A percentile compares a stretch with the other conserved stretches of the same genome.
Evolutionary conservation across 2,888 invertebrate species (phyloP).

Genomic region (Scaeva pyrastri): DNA sequence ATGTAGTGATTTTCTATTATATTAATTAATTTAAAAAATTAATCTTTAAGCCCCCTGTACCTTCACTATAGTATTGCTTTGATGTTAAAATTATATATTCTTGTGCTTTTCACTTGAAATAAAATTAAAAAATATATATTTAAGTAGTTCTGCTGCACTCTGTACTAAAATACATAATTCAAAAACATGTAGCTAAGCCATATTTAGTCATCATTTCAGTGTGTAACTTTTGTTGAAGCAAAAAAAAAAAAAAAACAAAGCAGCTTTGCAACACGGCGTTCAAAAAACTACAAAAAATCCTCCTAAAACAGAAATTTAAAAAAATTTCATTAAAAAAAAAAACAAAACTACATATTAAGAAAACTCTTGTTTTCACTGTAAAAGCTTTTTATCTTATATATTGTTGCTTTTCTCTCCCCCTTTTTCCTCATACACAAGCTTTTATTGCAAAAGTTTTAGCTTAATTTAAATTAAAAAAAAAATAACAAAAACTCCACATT

Average conservation of each 20-base stretch:
- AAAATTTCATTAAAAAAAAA: slow-evolving; percentile 3
- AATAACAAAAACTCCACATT: slow-evolving; percentile 2
- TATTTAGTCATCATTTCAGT: slow-evolving; percentile 35
- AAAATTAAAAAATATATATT: not conserved
- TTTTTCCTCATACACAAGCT: slow-evolving; percentile 40
- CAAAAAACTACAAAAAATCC: slow-evolving; percentile 3
- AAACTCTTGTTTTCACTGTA: not conserved
- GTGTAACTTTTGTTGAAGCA: not conserved
- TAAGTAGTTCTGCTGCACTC: slow-evolving; percentile 56
- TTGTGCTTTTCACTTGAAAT: slow-evolving; percentile 13
- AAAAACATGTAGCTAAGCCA: slow-evolving; percentile 21
- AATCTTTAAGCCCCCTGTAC: slow-evolving; percentile 25
- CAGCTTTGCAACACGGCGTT: slow-evolving; percentile 78
- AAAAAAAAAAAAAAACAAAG: slow-evolving; percentile 41
- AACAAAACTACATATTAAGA: too few relatives aligned
- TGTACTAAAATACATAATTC: not conserved
- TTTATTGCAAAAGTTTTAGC: slow-evolving; percentile 49
- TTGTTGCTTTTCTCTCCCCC: slow-evolving; percentile 36
- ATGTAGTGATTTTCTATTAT: slow-evolving; percentile 16
- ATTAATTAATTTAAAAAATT: slow-evolving; percentile 22
- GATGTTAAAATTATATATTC: slow-evolving; percentile 49
- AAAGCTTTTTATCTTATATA: slow-evolving; percentile 55
- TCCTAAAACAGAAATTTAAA: not conserved
- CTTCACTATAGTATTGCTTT: slow-evolving; percentile 38
- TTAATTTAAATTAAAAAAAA: not conserved